phyloP scores from a whole-genome alignment of 1,140 invertebrate species.

The Bombus sibiricus region DNA sequence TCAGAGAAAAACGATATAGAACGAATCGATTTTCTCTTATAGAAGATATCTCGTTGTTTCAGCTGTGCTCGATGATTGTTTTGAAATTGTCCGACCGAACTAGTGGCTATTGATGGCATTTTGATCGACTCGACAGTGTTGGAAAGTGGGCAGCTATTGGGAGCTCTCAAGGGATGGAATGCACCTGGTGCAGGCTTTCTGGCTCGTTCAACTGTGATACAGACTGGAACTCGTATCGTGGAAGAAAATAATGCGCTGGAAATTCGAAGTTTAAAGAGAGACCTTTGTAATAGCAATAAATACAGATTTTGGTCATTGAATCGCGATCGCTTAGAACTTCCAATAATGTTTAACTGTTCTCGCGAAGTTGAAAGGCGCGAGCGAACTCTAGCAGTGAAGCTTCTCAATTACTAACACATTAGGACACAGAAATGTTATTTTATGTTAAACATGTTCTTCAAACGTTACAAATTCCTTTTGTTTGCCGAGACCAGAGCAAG shows the following conservation, averaged over 20 bases:
- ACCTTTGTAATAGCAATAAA: background rate
- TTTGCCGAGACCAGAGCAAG: no score
- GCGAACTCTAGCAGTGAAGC: background rate
- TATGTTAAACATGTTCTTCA: no score
- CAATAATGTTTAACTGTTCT: background rate
- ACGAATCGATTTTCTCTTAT: conserved; percentile 17
- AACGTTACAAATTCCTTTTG: no score
- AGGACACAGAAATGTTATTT: background rate
- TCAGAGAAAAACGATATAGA: background rate
- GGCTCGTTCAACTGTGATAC: background rate
- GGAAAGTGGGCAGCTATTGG: background rate
- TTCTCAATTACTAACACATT: background rate
- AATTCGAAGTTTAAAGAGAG: background rate
- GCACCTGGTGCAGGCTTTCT: conserved; percentile 17
- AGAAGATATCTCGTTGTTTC: no score
- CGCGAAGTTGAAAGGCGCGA: background rate
- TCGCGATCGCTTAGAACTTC: background rate
- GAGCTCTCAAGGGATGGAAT: no score
- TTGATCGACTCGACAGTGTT: conserved; percentile 29
- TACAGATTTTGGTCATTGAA: background rate
- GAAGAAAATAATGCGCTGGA: background rate
- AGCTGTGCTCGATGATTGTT: conserved; percentile 10
- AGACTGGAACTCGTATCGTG: background rate
- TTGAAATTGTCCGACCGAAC: conserved; percentile 18
- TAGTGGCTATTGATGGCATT: conserved; percentile 33